Evolutionary conservation across 2,113 vertebrate species (phyloP), one percentile per base, ranked within the genome.

Genomic region (Axis porcinus): DNA sequence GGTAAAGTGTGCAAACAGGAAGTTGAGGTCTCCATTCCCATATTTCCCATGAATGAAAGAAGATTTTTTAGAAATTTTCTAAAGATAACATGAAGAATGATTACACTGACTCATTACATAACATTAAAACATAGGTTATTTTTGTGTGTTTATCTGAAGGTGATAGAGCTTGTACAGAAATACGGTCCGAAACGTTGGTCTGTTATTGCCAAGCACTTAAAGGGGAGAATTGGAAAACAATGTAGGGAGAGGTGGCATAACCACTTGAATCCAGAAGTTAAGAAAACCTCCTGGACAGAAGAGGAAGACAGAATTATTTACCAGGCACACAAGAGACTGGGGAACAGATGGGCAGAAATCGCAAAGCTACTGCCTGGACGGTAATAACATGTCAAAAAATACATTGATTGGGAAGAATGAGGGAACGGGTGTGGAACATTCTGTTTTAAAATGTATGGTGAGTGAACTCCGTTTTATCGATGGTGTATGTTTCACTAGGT

Each of bases 281-380:
- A 99, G 99, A 99, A 99, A 99, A 99, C 99, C 84, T 99, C 99
- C 91, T 99, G 99, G 99, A 99, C 99, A 16, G 99, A 99, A 99
- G 99, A 99, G 98, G 99, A 99, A 99, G 99, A 99, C 98, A 99
- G 99, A 96, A 99, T 99, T 98, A 99, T 99, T 99, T 99, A 99
- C 99, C 99, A 99, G 98, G 99, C 99, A 76, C 99, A 99, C 97
- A 99, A 99, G 98, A 99, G 99, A 94, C 99, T 99, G 98, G 99
- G 99, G 98, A 99, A 99, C 99, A 99, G 99, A 98, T 99, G 99
- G 99, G 99, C 99, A 57, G 99, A 99, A 98, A 99, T 99, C 95
- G 99, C 99, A 92, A 99, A 99, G 98, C 99, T 99, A 97, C 99
- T 99, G 92, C 99, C 99, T 96, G 99, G 99, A 99, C 99, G 99